phyloP scores from a whole-genome alignment of 1,140 invertebrate genomes.

The Cydia splendana region DNA sequence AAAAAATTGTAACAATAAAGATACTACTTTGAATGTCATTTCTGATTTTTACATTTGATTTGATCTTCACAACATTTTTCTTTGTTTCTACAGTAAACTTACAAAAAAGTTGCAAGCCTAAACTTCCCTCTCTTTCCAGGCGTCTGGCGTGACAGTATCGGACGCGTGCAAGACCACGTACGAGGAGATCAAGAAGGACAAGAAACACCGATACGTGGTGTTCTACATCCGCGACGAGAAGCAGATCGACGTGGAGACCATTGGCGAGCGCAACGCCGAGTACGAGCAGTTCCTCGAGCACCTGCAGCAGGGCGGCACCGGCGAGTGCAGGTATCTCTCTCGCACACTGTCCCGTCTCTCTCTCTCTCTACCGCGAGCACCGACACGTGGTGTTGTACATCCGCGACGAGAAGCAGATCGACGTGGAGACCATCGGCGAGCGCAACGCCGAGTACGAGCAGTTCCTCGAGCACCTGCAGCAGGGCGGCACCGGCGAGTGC shows the following conservation, averaged over 20 bases:
- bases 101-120: not conserved
- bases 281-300: constrained; percentile 95
- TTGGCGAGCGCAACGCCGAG: constrained; percentile 91
- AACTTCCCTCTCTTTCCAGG: constrained; percentile 81
- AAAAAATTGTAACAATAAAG: too few relatives aligned
- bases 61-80: too few relatives aligned
- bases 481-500: constrained; percentile 93
- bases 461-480: constrained; percentile 94
- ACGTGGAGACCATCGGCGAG: constrained; percentile 92
- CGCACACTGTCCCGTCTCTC: too few relatives aligned
- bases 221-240: constrained; percentile 97
- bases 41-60: too few relatives aligned
- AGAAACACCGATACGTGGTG: constrained; percentile 97
- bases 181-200: constrained; percentile 98
- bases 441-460: constrained; percentile 93
- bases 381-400: constrained; percentile 98
- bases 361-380: constrained; percentile 82
- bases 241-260: constrained; percentile 94
- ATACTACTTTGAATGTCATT: too few relatives aligned
- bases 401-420: constrained; percentile 96
- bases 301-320: constrained; percentile 92
- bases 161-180: constrained; percentile 96
- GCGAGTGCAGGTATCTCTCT: constrained; percentile 87
- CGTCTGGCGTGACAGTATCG: constrained; percentile 96
- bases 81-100: too few relatives aligned